These are phyloP conservation scores for Poecile atricapillus DNA, from an alignment of 2,113 vertebrate genomes.

Conservation along the genomic window DNA sequence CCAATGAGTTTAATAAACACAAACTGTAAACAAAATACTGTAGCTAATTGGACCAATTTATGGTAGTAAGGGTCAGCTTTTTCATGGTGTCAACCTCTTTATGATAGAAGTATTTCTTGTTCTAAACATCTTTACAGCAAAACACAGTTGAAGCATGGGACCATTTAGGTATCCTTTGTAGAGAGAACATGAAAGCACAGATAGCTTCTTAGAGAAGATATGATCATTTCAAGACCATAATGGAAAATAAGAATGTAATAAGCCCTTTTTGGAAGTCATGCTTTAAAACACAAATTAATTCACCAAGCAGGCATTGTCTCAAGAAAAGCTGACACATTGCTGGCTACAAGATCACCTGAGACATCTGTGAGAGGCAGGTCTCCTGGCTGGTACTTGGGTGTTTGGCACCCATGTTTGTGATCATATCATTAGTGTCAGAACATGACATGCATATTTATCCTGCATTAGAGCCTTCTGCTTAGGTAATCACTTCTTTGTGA, in stretches of 20 bases:
- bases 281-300: constrained; percentile 24
- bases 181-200: background rate
- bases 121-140: background rate
- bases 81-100: background rate
- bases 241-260: background rate
- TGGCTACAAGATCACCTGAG: background rate
- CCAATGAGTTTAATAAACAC: background rate
- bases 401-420: background rate
- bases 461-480: background rate
- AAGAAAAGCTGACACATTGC: background rate
- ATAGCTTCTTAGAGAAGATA: background rate
- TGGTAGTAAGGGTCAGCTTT: background rate
- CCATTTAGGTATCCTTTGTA: background rate
- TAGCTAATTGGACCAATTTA: background rate
- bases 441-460: background rate
- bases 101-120: background rate
- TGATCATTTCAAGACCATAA: background rate
- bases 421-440: background rate
- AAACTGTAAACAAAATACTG: background rate
- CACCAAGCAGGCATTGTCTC: background rate
- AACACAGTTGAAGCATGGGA: background rate
- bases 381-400: background rate
- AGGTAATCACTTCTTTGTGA: background rate
- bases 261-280: background rate
- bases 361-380: background rate